Conservation (phyloP, 2,888 invertebrate species). For the Megalurothrips usitatus region DNA sequence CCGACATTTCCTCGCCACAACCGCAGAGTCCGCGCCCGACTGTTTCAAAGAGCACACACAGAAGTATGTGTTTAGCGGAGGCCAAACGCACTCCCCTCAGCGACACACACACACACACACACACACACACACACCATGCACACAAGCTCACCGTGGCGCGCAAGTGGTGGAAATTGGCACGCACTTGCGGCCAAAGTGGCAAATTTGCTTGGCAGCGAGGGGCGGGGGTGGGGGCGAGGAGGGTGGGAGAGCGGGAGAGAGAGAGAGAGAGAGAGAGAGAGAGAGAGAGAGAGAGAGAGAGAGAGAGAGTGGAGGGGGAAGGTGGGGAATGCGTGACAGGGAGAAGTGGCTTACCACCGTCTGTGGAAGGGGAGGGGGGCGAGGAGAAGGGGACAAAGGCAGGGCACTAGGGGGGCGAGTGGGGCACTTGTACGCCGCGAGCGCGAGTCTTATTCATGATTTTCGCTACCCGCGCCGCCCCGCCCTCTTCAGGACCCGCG, state of each 20-base stretch:
- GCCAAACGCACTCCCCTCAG: neutral
- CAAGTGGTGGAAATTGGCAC: conserved; percentile 10
- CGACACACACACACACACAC: neutral
- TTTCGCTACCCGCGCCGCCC: no score
- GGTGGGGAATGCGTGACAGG: neutral
- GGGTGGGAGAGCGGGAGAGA: neutral
- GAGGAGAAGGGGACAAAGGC: neutral
- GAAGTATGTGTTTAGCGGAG: no score
- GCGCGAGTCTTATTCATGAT: no score
- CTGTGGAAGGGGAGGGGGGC: neutral
- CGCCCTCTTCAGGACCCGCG: neutral
- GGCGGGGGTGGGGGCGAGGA: neutral
- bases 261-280: neutral
- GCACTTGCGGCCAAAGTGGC: conserved; percentile 19
- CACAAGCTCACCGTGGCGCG: neutral
- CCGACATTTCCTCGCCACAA: neutral
- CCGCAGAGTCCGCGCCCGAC: neutral
- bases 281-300: neutral
- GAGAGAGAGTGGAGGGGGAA: neutral
- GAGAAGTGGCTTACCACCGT: neutral
- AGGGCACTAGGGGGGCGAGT: no score
- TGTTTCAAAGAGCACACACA: neutral
- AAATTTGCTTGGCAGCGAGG: neutral
- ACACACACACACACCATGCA: neutral
- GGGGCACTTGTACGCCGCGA: no score